A percentile compares a stretch with the other conserved stretches of the same genome.
Conservation (phyloP, 2,888 invertebrate species). For the Homarus gammarus region DNA sequence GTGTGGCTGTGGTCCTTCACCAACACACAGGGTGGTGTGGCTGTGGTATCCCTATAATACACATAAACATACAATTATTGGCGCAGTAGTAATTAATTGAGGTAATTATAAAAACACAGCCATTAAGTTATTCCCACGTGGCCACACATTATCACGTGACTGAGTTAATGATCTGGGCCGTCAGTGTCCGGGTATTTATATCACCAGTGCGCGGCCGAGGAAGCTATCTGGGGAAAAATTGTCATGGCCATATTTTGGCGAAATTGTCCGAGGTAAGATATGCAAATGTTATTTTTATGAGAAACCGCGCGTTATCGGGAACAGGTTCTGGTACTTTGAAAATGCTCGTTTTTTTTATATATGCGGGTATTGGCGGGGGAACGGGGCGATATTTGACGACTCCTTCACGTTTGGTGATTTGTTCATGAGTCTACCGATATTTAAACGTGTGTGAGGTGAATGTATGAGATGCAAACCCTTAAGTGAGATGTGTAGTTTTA, state of each 20-base stretch:
- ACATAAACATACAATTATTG: too few relatives aligned
- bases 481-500: too few relatives aligned
- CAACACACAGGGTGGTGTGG: too few relatives aligned
- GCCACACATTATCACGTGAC: background rate
- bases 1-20: too few relatives aligned
- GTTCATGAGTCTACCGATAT: too few relatives aligned
- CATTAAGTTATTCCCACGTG: background rate
- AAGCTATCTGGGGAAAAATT: background rate
- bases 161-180: background rate
- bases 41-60: too few relatives aligned
- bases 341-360: background rate
- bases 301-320: slow-evolving; percentile 18
- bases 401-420: too few relatives aligned
- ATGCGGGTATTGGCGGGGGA: background rate
- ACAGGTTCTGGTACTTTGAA: slow-evolving; percentile 17
- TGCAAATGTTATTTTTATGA: slow-evolving; percentile 35
- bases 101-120: too few relatives aligned
- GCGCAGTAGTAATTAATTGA: too few relatives aligned
- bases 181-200: background rate
- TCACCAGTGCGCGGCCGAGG: background rate
- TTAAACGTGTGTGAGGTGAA: too few relatives aligned
- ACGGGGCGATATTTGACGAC: too few relatives aligned
- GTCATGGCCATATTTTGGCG: background rate
- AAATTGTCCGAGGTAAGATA: slow-evolving; percentile 34
- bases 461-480: too few relatives aligned